These are phyloP conservation scores for Nannospalax galili DNA, from an alignment of 2,113 vertebrate genomes.

Conservation along the genomic window DNA sequence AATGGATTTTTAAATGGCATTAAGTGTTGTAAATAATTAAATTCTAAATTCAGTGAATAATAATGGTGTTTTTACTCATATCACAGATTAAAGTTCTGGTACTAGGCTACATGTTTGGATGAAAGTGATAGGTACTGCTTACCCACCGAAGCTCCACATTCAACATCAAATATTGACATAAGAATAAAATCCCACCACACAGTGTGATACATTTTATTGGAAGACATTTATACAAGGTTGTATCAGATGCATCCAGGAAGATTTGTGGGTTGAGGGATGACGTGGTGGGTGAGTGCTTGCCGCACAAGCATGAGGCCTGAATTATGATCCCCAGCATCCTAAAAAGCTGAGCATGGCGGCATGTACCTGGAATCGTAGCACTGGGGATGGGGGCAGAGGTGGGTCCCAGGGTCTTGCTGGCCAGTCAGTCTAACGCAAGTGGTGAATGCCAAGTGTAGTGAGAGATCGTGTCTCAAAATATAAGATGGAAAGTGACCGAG, in stretches of 20 bases:
- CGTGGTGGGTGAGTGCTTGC: too few species aligned
- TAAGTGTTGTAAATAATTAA: constrained; percentile 51
- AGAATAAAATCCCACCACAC: background rate
- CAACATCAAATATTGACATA: background rate
- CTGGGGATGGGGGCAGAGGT: too few species aligned
- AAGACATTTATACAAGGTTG: background rate
- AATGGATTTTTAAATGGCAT: constrained; percentile 20
- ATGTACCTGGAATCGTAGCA: too few species aligned
- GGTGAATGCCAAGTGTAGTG: background rate
- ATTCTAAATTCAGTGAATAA: background rate
- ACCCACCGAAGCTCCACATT: background rate
- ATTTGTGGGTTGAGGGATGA: too few species aligned
- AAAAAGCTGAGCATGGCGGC: too few species aligned
- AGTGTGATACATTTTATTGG: background rate
- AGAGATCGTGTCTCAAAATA: background rate
- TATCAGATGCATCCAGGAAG: background rate
- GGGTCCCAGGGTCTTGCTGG: background rate
- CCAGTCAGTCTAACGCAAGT: background rate
- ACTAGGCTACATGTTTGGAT: too few species aligned
- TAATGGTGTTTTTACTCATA: constrained; percentile 32
- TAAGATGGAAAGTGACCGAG: background rate
- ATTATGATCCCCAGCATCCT: too few species aligned
- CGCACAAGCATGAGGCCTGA: too few species aligned
- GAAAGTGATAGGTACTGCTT: background rate
- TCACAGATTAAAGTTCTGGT: background rate